phyloP scores from a whole-genome alignment of 2,113 vertebrate genomes.

The Rhinopomastus cyanomelas region DNA sequence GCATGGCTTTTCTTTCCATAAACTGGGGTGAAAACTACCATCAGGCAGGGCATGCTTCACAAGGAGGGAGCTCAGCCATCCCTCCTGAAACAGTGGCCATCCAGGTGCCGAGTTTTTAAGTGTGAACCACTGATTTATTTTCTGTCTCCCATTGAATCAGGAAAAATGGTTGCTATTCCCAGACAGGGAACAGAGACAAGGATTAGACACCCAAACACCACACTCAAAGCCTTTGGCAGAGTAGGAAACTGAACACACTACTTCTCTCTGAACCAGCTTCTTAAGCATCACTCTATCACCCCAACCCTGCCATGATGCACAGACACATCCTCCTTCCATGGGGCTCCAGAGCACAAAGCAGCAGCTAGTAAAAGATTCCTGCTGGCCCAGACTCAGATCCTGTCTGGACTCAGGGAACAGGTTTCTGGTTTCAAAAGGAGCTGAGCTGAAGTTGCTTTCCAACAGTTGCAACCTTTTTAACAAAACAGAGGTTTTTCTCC shows the following conservation, averaged over 20 bases:
- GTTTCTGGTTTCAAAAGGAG: slow-evolving; percentile 72
- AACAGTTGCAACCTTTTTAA: slow-evolving; percentile 40
- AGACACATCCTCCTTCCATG: neutral
- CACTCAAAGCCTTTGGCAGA: slow-evolving; percentile 39
- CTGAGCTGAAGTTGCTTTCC: slow-evolving; percentile 8
- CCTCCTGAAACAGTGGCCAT: neutral
- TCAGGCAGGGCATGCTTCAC: neutral
- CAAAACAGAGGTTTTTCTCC: slow-evolving; percentile 27
- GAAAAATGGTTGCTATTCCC: slow-evolving; percentile 46
- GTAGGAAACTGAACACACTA: slow-evolving; percentile 51
- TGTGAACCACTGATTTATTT: slow-evolving; percentile 38
- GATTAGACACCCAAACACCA: slow-evolving; percentile 50
- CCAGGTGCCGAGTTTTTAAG: slow-evolving; percentile 20
- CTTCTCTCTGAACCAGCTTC: slow-evolving; percentile 48
- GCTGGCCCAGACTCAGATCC: slow-evolving; percentile 55
- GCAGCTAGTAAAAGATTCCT: slow-evolving; percentile 53
- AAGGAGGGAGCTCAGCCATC: neutral
- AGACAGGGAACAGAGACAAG: slow-evolving; percentile 42
- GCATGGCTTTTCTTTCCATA: neutral
- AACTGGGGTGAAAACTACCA: neutral
- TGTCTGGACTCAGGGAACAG: slow-evolving; percentile 33
- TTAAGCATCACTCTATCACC: slow-evolving; percentile 17
- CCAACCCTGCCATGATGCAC: neutral
- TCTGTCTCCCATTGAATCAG: slow-evolving; percentile 12
- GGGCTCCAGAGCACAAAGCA: slow-evolving; percentile 31